Conservation (phyloP, 2,888 invertebrate genomes). For the Tyria jacobaeae region DNA sequence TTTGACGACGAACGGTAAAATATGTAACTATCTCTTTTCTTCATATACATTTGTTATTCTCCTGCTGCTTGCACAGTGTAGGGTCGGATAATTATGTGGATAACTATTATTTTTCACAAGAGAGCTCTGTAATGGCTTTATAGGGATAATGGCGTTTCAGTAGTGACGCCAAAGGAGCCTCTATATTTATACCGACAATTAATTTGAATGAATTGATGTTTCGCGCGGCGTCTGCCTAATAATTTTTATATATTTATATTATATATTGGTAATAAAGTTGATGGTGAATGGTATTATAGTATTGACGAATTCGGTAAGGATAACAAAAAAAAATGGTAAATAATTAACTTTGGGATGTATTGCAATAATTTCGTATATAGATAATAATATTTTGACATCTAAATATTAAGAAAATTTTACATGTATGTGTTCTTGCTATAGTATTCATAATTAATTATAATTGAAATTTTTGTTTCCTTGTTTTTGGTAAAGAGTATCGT, state of each 20-base stretch:
- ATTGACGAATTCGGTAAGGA: too few relatives aligned
- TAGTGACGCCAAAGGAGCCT: slow-evolving; percentile 58
- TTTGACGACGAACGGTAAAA: slow-evolving; percentile 64
- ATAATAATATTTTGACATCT: too few relatives aligned
- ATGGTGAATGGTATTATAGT: too few relatives aligned
- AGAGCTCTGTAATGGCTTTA: slow-evolving; percentile 76
- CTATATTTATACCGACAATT: slow-evolving; percentile 74
- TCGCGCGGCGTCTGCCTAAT: slow-evolving; percentile 32
- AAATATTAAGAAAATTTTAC: too few relatives aligned
- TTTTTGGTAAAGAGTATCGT: too few relatives aligned
- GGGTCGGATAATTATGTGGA: slow-evolving; percentile 81
- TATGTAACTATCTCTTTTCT: slow-evolving; percentile 64
- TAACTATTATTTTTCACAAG: slow-evolving; percentile 84
- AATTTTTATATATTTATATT: slow-evolving; percentile 17
- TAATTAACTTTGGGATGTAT: too few relatives aligned
- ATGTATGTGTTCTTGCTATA: too few relatives aligned
- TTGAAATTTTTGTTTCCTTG: too few relatives aligned
- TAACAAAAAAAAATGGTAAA: too few relatives aligned
- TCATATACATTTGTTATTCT: slow-evolving; percentile 46
- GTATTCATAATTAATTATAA: too few relatives aligned
- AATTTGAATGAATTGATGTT: slow-evolving; percentile 70
- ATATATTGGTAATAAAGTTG: too few relatives aligned
- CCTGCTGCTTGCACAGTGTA: slow-evolving; percentile 61
- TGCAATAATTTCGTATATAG: too few relatives aligned
- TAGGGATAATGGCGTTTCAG: slow-evolving; percentile 74